Conservation (phyloP, 1,140 invertebrate genomes). For the Eriosoma lanigerum region DNA sequence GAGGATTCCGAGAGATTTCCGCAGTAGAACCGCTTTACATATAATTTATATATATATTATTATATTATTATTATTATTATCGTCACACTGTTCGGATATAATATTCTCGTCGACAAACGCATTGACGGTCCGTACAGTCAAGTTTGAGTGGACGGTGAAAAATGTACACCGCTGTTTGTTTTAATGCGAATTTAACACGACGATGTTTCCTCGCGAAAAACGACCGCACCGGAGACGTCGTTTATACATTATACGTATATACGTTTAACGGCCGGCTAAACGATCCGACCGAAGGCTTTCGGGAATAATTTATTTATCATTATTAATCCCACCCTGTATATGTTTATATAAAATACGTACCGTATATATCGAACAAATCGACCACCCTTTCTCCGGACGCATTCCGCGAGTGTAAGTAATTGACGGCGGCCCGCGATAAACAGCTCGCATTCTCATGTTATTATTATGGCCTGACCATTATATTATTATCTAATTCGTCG, state of each 20-base stretch:
- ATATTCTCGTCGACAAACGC: too few species aligned
- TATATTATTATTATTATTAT: too few species aligned
- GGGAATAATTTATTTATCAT: constrained; percentile 12
- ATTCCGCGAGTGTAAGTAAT: constrained; percentile 5
- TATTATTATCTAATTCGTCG: constrained; percentile 1
- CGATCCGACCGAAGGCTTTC: neutral
- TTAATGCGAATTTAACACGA: constrained; percentile 10
- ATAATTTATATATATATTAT: too few species aligned
- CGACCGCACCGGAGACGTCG: neutral
- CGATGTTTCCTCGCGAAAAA: neutral
- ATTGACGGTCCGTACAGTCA: neutral
- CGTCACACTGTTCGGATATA: too few species aligned
- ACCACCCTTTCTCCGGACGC: neutral
- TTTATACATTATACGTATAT: neutral
- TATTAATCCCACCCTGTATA: neutral
- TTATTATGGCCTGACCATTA: constrained; percentile 13
- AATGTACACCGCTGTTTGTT: neutral
- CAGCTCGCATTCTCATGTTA: neutral
- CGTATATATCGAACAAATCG: constrained; percentile 8
- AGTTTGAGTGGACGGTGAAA: neutral
- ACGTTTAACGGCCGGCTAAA: neutral
- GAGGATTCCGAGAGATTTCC: too few species aligned
- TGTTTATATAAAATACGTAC: neutral
- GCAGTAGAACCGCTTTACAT: too few species aligned
- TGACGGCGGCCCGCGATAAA: constrained; percentile 27